Percentiles rank a stretch among this genome's conserved stretches.
Conservation (phyloP, 2,797 vertebrate genomes). For the Pangasius krempfi region DNA sequence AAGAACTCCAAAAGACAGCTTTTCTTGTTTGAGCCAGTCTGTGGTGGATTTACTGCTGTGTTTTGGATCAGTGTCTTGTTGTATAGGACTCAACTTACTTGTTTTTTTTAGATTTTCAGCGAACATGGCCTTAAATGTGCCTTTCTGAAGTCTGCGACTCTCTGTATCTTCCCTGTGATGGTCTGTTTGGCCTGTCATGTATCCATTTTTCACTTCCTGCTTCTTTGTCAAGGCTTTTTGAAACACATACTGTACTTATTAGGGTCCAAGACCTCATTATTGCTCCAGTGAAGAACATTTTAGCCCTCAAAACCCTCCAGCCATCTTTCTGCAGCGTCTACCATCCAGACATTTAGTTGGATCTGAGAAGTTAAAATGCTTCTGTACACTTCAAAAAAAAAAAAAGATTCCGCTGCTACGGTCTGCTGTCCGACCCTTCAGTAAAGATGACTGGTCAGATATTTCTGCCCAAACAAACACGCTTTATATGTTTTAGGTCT, state of each 20-base stretch:
- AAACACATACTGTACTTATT: background rate
- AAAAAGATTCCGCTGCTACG: background rate
- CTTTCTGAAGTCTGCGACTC: background rate
- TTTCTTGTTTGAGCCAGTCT: background rate
- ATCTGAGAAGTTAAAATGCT: background rate
- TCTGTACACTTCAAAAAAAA: background rate
- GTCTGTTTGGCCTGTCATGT: constrained; percentile 16
- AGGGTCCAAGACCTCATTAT: background rate
- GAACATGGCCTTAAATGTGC: background rate
- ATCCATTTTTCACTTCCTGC: background rate
- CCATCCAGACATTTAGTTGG: background rate
- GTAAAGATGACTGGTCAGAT: background rate
- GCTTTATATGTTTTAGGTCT: background rate
- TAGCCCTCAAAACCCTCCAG: background rate
- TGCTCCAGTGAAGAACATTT: background rate
- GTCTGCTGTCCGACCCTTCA: background rate
- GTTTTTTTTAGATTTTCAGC: no score
- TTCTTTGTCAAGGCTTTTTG: no score
- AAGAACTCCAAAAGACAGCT: background rate
- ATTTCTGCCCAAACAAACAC: background rate
- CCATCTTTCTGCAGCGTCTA: background rate
- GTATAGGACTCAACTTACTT: background rate
- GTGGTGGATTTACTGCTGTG: background rate
- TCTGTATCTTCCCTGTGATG: background rate
- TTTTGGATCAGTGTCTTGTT: background rate